These are phyloP conservation scores for Drosophila aldrichi DNA, from an alignment of 2,888 invertebrate species.

Conservation along the genomic window DNA sequence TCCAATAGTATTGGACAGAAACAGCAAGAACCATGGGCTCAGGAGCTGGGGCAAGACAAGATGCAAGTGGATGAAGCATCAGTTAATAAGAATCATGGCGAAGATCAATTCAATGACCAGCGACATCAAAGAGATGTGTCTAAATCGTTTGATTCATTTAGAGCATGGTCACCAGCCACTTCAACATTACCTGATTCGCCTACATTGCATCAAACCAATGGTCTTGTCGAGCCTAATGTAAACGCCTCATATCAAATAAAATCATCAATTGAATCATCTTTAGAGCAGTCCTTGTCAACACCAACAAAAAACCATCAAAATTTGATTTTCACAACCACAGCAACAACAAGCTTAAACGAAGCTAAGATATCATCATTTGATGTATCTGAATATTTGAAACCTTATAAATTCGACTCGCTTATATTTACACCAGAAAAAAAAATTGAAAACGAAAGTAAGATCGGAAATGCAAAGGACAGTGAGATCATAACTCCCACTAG, in stretches of 20 bases:
- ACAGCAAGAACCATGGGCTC: background rate
- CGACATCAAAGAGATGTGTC: background rate
- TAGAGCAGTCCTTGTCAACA: constrained; percentile 15
- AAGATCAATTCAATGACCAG: background rate
- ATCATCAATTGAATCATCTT: constrained; percentile 15
- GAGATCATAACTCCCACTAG: constrained; percentile 8
- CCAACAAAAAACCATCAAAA: constrained; percentile 11
- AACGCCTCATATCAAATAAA: background rate
- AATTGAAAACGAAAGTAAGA: background rate
- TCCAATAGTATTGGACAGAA: constrained; percentile 4
- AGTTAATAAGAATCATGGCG: constrained; percentile 15
- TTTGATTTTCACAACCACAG: constrained; percentile 2
- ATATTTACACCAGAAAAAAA: constrained; percentile 20
- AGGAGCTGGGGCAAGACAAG: background rate
- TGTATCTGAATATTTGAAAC: constrained; percentile 68
- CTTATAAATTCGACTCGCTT: constrained; percentile 60
- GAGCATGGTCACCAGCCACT: constrained; percentile 18
- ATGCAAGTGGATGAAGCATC: background rate
- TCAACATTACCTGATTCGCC: constrained; percentile 9
- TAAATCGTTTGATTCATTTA: constrained; percentile 17
- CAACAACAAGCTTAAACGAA: constrained; percentile 8
- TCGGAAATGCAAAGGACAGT: constrained; percentile 10
- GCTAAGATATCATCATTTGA: constrained; percentile 49
- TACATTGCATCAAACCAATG: constrained; percentile 7
- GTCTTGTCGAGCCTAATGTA: background rate